These are phyloP conservation scores for Anhinga anhinga DNA, from an alignment of 2,113 vertebrate species.

Conservation along the genomic window DNA sequence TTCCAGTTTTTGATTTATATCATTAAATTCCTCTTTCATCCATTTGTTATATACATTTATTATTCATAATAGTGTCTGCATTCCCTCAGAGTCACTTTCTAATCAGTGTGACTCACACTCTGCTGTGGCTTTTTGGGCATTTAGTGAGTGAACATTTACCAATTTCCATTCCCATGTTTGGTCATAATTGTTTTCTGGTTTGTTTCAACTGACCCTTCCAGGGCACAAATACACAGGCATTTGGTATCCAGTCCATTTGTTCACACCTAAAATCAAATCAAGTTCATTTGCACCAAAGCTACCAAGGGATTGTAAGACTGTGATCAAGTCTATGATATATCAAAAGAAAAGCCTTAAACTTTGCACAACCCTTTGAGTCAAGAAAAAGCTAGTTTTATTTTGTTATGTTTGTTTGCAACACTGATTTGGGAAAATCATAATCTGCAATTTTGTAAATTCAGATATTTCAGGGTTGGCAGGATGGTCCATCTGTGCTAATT, in stretches of 20 bases:
- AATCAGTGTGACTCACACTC: background rate
- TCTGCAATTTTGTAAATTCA: background rate
- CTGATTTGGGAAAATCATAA: background rate
- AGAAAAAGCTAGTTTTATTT: background rate
- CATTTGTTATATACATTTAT: background rate
- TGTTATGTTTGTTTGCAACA: background rate
- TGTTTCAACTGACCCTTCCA: background rate
- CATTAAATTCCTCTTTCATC: background rate
- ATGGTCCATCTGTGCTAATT: background rate
- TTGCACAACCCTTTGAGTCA: background rate
- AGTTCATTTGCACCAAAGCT: background rate
- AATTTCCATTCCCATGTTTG: background rate
- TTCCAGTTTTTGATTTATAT: background rate
- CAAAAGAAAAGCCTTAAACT: background rate
- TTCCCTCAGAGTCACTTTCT: background rate
- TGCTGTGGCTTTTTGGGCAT: background rate
- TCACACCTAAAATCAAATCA: background rate
- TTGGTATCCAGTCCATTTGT: background rate
- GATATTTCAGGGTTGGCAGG: background rate
- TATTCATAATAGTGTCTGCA: background rate
- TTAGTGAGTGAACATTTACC: background rate
- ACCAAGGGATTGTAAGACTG: background rate
- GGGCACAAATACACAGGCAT: background rate
- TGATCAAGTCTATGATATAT: background rate
- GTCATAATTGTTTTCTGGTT: background rate